A percentile compares a stretch with the other conserved stretches of the same genome.
Conservation (phyloP, 2,888 invertebrate species). For the Elmis aenea region DNA sequence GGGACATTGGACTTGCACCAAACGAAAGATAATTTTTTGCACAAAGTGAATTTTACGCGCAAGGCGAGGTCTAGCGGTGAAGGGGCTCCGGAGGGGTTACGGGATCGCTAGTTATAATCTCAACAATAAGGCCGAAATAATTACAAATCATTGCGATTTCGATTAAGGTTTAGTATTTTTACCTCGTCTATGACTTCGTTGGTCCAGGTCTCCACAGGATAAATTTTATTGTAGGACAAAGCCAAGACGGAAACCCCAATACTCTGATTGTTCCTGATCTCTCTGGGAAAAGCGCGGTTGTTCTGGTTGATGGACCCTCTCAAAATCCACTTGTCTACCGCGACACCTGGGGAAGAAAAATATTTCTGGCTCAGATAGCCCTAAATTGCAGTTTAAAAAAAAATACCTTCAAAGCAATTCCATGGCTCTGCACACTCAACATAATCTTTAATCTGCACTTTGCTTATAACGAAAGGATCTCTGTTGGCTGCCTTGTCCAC, state of each 20-base stretch:
- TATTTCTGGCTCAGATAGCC: not conserved
- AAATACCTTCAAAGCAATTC: constrained; percentile 40
- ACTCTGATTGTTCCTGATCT: constrained; percentile 45
- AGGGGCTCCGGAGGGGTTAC: too few species aligned
- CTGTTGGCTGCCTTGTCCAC: constrained; percentile 32
- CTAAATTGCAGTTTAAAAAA: not conserved
- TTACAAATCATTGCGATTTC: too few species aligned
- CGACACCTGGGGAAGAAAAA: constrained; percentile 16
- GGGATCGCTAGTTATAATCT: too few species aligned
- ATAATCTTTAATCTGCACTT: constrained; percentile 39
- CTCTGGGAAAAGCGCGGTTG: constrained; percentile 37
- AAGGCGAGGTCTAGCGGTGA: too few species aligned
- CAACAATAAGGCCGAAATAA: too few species aligned
- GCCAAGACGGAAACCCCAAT: constrained; percentile 45
- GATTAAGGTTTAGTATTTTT: too few species aligned
- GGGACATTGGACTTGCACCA: too few species aligned
- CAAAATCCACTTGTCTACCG: constrained; percentile 40
- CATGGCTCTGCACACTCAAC: constrained; percentile 36
- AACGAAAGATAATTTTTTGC: too few species aligned
- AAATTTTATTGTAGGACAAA: constrained; percentile 38
- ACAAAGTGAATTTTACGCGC: too few species aligned
- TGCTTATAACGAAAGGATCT: constrained; percentile 39
- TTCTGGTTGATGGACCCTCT: constrained; percentile 40
- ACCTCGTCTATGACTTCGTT: constrained; percentile 44
- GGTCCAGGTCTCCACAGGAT: constrained; percentile 38